Evolutionary conservation across 2,113 vertebrate genomes (phyloP).

Genomic region (Passer domesticus): DNA sequence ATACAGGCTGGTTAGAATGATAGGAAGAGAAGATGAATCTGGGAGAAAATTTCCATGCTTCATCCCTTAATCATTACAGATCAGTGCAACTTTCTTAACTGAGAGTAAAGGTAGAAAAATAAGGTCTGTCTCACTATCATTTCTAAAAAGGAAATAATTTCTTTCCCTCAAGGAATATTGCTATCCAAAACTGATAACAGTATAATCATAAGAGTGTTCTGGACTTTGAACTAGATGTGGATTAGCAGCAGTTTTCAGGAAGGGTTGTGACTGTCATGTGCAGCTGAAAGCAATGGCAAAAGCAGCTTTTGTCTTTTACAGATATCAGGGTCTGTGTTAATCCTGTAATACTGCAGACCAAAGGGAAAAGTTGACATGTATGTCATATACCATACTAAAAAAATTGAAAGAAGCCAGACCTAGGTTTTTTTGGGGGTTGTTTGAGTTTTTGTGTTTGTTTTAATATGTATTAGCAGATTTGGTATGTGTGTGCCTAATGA

Average conservation of each 20-base stretch:
- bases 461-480: not conserved
- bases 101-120: not conserved
- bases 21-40: not conserved
- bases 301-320: not conserved
- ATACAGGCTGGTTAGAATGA: not conserved
- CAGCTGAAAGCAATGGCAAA: not conserved
- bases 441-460: not conserved
- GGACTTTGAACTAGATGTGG: not conserved
- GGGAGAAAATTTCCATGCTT: not conserved
- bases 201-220: not conserved
- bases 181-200: not conserved
- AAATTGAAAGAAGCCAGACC: not conserved
- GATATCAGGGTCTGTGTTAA: not conserved
- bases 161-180: not conserved
- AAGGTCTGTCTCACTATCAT: not conserved
- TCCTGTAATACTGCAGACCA: not conserved
- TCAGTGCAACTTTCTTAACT: not conserved
- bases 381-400: not conserved
- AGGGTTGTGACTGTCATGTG: not conserved
- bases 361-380: not conserved
- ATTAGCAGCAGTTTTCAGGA: not conserved
- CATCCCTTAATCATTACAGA: not conserved
- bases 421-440: not conserved
- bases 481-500: not conserved
- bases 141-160: not conserved